These are phyloP conservation scores for Oedothorax gibbosus DNA, from an alignment of 1,140 invertebrate genomes.

Conservation along the genomic window DNA sequence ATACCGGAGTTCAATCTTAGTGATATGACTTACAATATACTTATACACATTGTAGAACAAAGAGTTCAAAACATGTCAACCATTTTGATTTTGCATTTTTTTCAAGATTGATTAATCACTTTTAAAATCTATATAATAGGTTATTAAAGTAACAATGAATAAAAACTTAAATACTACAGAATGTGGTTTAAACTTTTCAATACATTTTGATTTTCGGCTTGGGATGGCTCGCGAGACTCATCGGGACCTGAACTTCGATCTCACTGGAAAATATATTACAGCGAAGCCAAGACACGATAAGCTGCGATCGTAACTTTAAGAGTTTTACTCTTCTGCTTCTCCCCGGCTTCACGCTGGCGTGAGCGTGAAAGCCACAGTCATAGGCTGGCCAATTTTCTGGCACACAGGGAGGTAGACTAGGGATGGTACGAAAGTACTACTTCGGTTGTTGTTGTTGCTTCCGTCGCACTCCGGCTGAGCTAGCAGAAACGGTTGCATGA, in stretches of 20 bases:
- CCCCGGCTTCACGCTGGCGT: slow-evolving; percentile 79
- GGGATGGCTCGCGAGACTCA: slow-evolving; percentile 39
- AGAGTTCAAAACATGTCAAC: slow-evolving; percentile 58
- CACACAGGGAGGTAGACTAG: slow-evolving; percentile 92
- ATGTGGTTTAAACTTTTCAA: slow-evolving; percentile 23
- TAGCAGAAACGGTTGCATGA: slow-evolving; percentile 89
- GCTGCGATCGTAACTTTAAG: slow-evolving; percentile 18
- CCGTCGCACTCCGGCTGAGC: slow-evolving; percentile 72
- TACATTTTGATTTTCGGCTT: slow-evolving; percentile 54
- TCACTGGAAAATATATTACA: slow-evolving; percentile 58
- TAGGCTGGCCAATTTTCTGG: slow-evolving; percentile 80
- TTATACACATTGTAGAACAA: slow-evolving; percentile 58
- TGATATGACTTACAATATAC: slow-evolving; percentile 61
- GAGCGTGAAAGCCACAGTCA: slow-evolving; percentile 90
- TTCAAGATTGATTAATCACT: slow-evolving; percentile 43
- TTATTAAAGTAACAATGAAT: slow-evolving; percentile 59
- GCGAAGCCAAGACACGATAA: slow-evolving; percentile 48
- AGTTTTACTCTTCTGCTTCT: slow-evolving; percentile 13
- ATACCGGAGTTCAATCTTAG: slow-evolving; percentile 56
- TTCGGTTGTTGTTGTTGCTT: slow-evolving; percentile 41
- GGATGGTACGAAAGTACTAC: slow-evolving; percentile 78
- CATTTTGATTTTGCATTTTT: slow-evolving; percentile 55
- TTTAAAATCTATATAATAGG: slow-evolving; percentile 58
- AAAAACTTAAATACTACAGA: slow-evolving; percentile 58
- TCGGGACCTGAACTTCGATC: slow-evolving; percentile 46